These are phyloP conservation scores for Crossaster papposus DNA, from an alignment of 53 echinoderm and acorn worm genomes.

Conservation along the genomic window DNA sequence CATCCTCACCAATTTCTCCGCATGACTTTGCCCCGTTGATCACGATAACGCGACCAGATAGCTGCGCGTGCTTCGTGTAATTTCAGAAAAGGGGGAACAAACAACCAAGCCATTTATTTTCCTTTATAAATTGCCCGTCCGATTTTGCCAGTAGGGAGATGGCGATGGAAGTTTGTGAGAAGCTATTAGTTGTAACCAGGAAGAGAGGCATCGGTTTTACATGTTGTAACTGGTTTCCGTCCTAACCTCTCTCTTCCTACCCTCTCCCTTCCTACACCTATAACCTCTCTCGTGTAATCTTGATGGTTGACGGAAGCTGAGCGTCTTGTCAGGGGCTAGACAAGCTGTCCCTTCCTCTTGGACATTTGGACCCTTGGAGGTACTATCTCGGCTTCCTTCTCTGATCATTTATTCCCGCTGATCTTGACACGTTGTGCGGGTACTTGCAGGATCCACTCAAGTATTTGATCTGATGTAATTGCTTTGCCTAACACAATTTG, in stretches of 20 bases:
- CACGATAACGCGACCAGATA: constrained; percentile 32
- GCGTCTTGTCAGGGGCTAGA: constrained; percentile 16
- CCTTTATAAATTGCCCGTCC: constrained; percentile 33
- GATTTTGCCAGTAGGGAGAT: not conserved
- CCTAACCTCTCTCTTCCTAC: not conserved
- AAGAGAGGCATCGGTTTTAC: constrained; percentile 14
- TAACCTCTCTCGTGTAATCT: constrained; percentile 9
- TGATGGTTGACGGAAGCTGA: constrained; percentile 24
- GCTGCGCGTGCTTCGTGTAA: not conserved
- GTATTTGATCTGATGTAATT: constrained; percentile 30
- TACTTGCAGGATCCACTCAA: not conserved
- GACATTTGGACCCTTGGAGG: constrained; percentile 21
- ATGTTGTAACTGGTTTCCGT: constrained; percentile 26
- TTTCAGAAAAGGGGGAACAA: not conserved
- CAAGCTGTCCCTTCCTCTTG: constrained; percentile 27
- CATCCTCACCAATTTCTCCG: constrained; percentile 1
- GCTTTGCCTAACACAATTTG: constrained; percentile 22
- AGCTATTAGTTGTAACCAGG: constrained; percentile 14
- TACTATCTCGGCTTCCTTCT: not conserved
- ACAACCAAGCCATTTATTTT: not conserved
- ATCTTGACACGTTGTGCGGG: constrained; percentile 9
- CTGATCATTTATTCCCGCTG: constrained; percentile 14
- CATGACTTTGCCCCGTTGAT: not conserved
- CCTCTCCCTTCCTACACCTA: not conserved
- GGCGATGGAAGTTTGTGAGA: not conserved